Conservation (phyloP, 2,113 vertebrate genomes). For the Pygoscelis antarcticus region DNA sequence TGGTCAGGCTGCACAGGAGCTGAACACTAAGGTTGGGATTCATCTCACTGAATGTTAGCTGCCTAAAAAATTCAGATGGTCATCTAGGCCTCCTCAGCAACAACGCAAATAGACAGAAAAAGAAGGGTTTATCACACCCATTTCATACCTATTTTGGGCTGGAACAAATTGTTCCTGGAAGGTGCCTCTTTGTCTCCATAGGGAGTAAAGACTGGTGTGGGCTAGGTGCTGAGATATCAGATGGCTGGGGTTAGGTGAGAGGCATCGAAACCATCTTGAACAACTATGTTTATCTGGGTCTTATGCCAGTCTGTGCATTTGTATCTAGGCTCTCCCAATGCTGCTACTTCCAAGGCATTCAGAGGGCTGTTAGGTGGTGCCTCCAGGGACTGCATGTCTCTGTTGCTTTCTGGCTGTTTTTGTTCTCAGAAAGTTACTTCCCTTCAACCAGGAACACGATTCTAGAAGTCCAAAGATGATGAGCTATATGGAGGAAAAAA, state of each 20-base stretch:
- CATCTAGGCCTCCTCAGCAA: neutral
- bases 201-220: neutral
- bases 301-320: neutral
- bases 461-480: neutral
- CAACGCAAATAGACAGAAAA: neutral
- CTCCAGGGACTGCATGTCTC: neutral
- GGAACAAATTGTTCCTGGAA: neutral
- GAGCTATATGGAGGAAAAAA: neutral
- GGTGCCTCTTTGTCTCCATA: neutral
- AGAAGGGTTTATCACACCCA: neutral
- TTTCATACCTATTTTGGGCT: neutral
- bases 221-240: neutral
- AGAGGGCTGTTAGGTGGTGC: neutral
- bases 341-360: neutral
- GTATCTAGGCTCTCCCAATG: neutral
- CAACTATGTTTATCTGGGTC: neutral
- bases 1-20: neutral
- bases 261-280: neutral
- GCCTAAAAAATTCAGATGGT: neutral
- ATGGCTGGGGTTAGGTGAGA: neutral
- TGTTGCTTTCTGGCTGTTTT: neutral
- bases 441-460: neutral
- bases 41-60: neutral
- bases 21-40: neutral
- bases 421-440: neutral